Percentiles rank a stretch among this genome's conserved stretches.
Conservation (phyloP, 2,113 vertebrate species). For the Microtus pennsylvanicus region DNA sequence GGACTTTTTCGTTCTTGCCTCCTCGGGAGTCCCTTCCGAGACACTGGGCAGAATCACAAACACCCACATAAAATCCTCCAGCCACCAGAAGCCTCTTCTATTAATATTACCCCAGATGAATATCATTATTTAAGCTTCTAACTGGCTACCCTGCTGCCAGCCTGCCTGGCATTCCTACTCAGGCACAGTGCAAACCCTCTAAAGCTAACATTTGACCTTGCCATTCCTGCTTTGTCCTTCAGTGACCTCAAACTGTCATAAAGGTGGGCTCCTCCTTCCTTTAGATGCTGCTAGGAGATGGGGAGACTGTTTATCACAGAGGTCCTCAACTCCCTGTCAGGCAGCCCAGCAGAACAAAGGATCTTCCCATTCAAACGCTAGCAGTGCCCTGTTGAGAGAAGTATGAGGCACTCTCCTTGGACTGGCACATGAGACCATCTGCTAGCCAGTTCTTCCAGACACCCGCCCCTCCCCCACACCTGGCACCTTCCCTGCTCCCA, state of each 20-base stretch:
- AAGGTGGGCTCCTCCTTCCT: not conserved
- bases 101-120: constrained; percentile 35
- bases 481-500: not conserved
- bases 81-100: not conserved
- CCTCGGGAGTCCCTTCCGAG: constrained; percentile 34
- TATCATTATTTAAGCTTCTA: constrained; percentile 6
- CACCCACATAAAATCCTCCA: constrained; percentile 26
- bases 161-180: not conserved
- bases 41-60: constrained; percentile 47
- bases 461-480: accelerated
- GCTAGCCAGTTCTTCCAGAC: not conserved
- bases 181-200: accelerated
- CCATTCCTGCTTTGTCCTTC: not conserved
- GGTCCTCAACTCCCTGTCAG: not conserved
- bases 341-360: not conserved
- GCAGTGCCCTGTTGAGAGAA: not conserved
- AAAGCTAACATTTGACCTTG: not conserved
- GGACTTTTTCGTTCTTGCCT: constrained; percentile 22
- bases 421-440: not conserved
- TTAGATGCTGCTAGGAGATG: not conserved
- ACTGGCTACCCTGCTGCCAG: not conserved
- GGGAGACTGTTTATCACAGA: not conserved
- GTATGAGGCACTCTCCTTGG: not conserved
- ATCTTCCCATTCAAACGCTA: not conserved
- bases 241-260: not conserved